Conservation (phyloP, 2,113 vertebrate genomes). For the Elgaria multicarinata region DNA sequence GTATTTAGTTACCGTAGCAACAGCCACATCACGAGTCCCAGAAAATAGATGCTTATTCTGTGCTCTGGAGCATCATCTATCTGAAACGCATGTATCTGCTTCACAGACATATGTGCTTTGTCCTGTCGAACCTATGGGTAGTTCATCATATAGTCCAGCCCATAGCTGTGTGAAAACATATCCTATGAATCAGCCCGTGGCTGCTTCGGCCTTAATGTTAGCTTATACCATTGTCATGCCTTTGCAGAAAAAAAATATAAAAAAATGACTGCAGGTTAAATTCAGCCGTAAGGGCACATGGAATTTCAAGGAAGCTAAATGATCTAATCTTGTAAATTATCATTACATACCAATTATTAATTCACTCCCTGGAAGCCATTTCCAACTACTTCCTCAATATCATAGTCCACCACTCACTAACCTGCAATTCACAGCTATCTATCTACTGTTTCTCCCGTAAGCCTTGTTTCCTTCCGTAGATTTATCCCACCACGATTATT, state of each 20-base stretch:
- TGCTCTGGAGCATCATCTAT: slow-evolving; percentile 59
- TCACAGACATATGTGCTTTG: slow-evolving; percentile 36
- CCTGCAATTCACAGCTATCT: slow-evolving; percentile 18
- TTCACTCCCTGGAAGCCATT: slow-evolving; percentile 30
- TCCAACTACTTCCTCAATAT: slow-evolving; percentile 23
- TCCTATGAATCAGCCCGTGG: slow-evolving; percentile 3
- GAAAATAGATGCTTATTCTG: slow-evolving; percentile 43
- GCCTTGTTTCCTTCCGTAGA: slow-evolving; percentile 25
- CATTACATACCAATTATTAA: slow-evolving; percentile 16
- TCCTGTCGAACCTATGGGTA: neutral
- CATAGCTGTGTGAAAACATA: neutral
- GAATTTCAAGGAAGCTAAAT: slow-evolving; percentile 22
- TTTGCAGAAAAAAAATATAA: too few relatives aligned
- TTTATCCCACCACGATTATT: slow-evolving; percentile 36
- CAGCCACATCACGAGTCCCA: slow-evolving; percentile 61
- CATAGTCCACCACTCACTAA: neutral
- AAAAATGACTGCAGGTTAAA: neutral
- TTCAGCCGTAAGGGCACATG: neutral
- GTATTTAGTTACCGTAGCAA: slow-evolving; percentile 80
- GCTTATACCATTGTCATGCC: neutral
- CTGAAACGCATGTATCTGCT: slow-evolving; percentile 19
- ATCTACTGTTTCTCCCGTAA: slow-evolving; percentile 22
- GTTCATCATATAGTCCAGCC: neutral
- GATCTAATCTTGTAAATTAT: neutral
- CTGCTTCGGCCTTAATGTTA: slow-evolving; percentile 3